phyloP scores from a whole-genome alignment of 2,888 invertebrate genomes.

The Slavum lentiscoides region DNA sequence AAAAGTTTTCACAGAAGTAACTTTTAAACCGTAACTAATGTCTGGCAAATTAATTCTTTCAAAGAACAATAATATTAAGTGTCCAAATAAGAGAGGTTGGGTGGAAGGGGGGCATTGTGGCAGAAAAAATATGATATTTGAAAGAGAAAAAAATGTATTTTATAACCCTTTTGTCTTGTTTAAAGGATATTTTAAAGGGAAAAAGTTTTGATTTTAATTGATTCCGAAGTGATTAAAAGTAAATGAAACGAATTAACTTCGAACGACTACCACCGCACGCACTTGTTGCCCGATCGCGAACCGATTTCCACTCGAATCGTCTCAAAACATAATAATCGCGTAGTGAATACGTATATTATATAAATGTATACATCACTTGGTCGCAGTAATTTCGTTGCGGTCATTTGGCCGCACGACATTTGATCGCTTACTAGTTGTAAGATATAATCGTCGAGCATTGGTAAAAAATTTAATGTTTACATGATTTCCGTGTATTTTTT shows the following conservation, averaged over 20 bases:
- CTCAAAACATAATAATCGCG: background rate
- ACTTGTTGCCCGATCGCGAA: conserved; percentile 40
- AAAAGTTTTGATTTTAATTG: conserved; percentile 43
- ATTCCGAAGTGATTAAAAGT: conserved; percentile 34
- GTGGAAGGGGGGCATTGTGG: background rate
- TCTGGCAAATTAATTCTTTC: conserved; percentile 51
- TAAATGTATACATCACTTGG: no score
- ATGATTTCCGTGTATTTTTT: no score
- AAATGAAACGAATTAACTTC: conserved; percentile 33
- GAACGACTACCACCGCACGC: background rate
- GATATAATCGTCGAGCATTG: no score
- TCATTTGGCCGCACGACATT: no score
- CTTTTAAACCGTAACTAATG: conserved; percentile 52
- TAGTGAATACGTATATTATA: no score
- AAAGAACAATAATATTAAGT: conserved; percentile 47
- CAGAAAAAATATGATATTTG: conserved; percentile 33
- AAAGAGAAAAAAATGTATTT: conserved; percentile 16
- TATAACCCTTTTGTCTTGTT: conserved; percentile 17
- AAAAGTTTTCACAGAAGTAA: conserved; percentile 40
- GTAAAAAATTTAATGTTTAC: no score
- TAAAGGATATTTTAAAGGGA: conserved; percentile 11
- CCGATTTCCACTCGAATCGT: conserved; percentile 21
- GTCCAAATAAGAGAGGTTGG: conserved; percentile 2
- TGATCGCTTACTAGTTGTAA: no score
- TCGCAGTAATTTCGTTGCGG: no score